A percentile compares a stretch with the other conserved stretches of the same genome.
Conservation (phyloP, 1,140 invertebrate genomes). For the Bathynomus jamesi region DNA sequence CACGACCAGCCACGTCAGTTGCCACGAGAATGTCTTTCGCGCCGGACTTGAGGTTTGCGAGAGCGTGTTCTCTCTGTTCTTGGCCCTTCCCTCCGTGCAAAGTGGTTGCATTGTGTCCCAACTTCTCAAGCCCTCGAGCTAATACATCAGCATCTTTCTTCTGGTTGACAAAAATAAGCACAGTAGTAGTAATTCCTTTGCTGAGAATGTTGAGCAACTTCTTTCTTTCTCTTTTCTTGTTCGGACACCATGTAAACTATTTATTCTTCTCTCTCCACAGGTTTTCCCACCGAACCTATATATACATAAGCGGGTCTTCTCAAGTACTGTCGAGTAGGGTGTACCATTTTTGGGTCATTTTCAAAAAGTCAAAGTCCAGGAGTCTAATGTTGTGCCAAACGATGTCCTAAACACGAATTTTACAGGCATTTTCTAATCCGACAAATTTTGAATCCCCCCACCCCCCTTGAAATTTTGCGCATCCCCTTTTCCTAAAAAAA, state of each 20-base stretch:
- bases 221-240: slow-evolving; percentile 83
- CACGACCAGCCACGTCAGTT: slow-evolving; percentile 97
- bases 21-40: slow-evolving; percentile 97
- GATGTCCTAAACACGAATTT: no score
- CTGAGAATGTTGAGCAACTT: slow-evolving; percentile 80
- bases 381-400: no score
- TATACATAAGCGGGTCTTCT: slow-evolving; percentile 94
- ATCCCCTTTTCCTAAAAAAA: no score
- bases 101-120: slow-evolving; percentile 93
- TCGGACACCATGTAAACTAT: slow-evolving; percentile 92
- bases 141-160: slow-evolving; percentile 98
- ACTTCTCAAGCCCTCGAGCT: slow-evolving; percentile 92
- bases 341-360: no score
- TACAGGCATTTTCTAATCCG: no score
- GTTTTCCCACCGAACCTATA: slow-evolving; percentile 97
- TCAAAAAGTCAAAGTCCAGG: no score
- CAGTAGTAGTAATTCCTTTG: slow-evolving; percentile 83
- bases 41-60: slow-evolving; percentile 81
- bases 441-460: no score
- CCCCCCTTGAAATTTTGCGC: no score
- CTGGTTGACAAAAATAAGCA: slow-evolving; percentile 99
- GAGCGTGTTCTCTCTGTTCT: slow-evolving; percentile 96
- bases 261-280: slow-evolving; percentile 95
- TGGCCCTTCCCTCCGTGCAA: slow-evolving; percentile 99
- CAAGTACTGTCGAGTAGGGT: no score